Percentiles rank a stretch among this genome's conserved stretches.
Conservation (phyloP, 2,888 invertebrate species). For the Unio delphinus region DNA sequence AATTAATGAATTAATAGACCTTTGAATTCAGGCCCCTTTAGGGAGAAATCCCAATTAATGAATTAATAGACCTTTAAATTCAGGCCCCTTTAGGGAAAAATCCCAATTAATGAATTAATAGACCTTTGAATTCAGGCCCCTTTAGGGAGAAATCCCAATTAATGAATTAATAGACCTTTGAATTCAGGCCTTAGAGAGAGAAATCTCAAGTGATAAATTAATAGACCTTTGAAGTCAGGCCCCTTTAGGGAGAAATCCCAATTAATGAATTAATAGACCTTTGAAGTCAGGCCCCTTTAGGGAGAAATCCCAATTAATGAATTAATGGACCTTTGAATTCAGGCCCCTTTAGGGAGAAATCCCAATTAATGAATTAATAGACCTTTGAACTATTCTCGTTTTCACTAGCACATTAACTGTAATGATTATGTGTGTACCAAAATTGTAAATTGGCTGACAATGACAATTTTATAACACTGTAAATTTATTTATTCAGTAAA, state of each 20-base stretch:
- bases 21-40: constrained; percentile 77
- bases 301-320: constrained; percentile 75
- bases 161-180: constrained; percentile 39
- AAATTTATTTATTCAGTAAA: too few species aligned
- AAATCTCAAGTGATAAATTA: constrained; percentile 72
- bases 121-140: constrained; percentile 76
- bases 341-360: constrained; percentile 79
- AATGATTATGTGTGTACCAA: too few species aligned
- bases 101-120: constrained; percentile 68
- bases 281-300: constrained; percentile 80
- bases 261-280: constrained; percentile 44
- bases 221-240: constrained; percentile 75
- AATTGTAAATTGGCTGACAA: too few species aligned
- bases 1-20: constrained; percentile 51
- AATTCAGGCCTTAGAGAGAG: constrained; percentile 80
- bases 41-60: constrained; percentile 76
- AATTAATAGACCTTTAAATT: constrained; percentile 70
- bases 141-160: constrained; percentile 77
- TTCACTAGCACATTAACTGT: too few species aligned
- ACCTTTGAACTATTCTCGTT: too few species aligned
- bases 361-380: constrained; percentile 63
- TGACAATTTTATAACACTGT: too few species aligned
- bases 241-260: constrained; percentile 79
- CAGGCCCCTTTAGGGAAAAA: constrained; percentile 79
- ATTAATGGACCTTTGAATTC: constrained; percentile 70